Conservation (phyloP, 2,888 invertebrate genomes). For the Euplagia quadripunctaria region DNA sequence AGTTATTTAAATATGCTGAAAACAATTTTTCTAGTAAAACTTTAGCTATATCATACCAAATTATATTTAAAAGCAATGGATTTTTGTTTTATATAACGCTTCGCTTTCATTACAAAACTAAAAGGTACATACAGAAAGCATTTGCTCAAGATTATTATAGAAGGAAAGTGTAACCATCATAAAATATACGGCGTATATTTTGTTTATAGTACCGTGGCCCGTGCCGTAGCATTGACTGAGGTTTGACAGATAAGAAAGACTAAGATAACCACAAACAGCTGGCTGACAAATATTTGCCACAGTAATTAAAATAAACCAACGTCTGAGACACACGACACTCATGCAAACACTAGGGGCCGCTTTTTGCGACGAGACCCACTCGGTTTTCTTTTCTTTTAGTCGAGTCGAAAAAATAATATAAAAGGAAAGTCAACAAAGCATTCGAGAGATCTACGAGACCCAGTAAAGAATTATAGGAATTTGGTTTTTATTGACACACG, state of each 20-base stretch:
- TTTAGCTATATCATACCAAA: neutral
- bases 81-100: conserved; percentile 4
- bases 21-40: neutral
- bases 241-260: conserved; percentile 86
- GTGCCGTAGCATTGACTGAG: conserved; percentile 85
- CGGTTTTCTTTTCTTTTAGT: conserved; percentile 55
- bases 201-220: conserved; percentile 67
- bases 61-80: neutral
- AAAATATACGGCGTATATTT: conserved; percentile 42
- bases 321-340: conserved; percentile 65
- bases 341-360: conserved; percentile 65
- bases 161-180: conserved; percentile 41
- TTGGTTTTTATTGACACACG: conserved; percentile 15
- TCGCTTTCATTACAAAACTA: conserved; percentile 22
- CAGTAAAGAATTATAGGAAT: conserved; percentile 18
- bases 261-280: conserved; percentile 80
- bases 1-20: neutral
- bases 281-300: conserved; percentile 82
- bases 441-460: conserved; percentile 27
- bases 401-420: conserved; percentile 39
- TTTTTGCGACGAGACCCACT: conserved; percentile 66
- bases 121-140: conserved; percentile 23
- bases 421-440: conserved; percentile 36
- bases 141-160: conserved; percentile 27
- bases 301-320: conserved; percentile 80